Evolutionary conservation across 2,113 vertebrate species (phyloP), one percentile per base, ranked within the genome.

Genomic region (Tachuris rubrigastra): DNA sequence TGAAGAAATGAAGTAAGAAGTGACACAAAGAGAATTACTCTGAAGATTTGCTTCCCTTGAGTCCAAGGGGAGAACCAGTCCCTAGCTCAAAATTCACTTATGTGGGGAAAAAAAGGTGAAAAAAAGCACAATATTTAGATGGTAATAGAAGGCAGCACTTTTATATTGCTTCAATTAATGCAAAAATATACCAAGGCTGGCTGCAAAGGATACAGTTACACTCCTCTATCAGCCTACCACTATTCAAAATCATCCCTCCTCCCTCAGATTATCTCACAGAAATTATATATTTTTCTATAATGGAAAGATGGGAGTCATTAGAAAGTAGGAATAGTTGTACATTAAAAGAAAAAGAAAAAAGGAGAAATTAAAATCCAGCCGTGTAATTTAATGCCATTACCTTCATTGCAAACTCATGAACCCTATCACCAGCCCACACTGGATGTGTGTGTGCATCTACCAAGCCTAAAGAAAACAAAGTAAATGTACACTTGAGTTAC

Each of bases 371-470:
- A 94, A 88, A 72, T 35, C 20, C 55, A 47, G 33, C 46, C 60
- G 35, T 94, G 22, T 27, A 31, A 49, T 74, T 59, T 39, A 71
- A 60, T 14, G 52, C 23, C 66, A 55, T 97, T 98, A 99, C 99
- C 99, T 99, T 99, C 99, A 99, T 99, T 58, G 98, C 98, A 98
- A 99, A 99, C 74, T 99, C 99, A 84, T 99, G 99, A 37, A 99
- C 99, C 90, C 99, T 97, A 92, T 99, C 99, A 21, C 99, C 99
- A 88, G 99, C 99, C 99, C 99, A 99, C 52, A 99, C 99, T 4
- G 99, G 99, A 84, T 99, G 99, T 17, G 99, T 99, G 95, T 99
- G 99, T 33, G 99, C 99, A 85, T 99, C 99, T 83, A 99, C 98
- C 97, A 99, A 91, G 42, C 99, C 99, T 99, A 96, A 83, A 98